Evolutionary conservation across 2,797 vertebrate species (phyloP).

Genomic region (Zalophus californianus): DNA sequence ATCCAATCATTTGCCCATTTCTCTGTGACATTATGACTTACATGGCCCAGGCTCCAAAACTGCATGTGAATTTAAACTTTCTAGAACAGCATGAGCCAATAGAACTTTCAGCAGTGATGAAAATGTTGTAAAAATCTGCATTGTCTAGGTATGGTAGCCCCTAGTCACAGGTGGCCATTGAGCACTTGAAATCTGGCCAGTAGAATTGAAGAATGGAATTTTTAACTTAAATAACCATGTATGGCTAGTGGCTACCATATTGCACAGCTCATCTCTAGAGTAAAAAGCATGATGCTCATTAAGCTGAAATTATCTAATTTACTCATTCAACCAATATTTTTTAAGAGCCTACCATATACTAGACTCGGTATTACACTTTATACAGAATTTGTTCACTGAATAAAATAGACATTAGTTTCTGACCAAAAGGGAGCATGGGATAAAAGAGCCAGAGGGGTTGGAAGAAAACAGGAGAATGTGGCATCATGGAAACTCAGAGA

Average conservation of each 20-base stretch:
- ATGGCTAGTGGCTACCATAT: neutral
- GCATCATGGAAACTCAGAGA: neutral
- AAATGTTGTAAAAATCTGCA: neutral
- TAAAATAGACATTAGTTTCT: neutral
- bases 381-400: neutral
- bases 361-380: neutral
- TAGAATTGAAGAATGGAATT: neutral
- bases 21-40: neutral
- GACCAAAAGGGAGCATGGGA: neutral
- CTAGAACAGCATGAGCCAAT: neutral
- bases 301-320: slow-evolving; percentile 15
- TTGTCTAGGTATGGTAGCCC: neutral
- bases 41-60: neutral
- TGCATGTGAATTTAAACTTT: slow-evolving; percentile 8
- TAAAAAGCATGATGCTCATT: neutral
- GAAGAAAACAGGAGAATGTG: neutral
- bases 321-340: neutral
- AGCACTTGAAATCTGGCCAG: neutral
- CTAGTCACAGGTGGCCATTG: neutral
- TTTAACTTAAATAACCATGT: neutral
- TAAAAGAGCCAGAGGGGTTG: neutral
- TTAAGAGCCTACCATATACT: neutral
- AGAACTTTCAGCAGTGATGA: neutral
- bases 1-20: neutral
- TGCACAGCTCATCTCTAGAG: neutral